Evolutionary conservation across 2,888 invertebrate species (phyloP).

Genomic region (Hedya salicella): DNA sequence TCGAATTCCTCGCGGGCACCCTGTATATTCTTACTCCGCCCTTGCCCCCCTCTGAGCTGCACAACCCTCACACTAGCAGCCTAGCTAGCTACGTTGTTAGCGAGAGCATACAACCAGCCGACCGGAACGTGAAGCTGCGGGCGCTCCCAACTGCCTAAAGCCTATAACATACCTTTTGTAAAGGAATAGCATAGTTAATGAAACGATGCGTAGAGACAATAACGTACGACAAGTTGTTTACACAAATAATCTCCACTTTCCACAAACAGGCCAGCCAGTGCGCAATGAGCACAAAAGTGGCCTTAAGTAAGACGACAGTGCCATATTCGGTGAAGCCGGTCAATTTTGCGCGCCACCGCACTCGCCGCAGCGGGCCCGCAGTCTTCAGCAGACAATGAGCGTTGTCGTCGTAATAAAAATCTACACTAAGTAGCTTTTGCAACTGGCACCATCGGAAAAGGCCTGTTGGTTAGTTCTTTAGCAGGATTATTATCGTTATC

Average conservation of each 20-base stretch:
- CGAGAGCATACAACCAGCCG: slow-evolving; percentile 98
- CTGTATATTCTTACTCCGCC: too few species aligned
- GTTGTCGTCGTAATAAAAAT: too few species aligned
- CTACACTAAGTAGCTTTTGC: too few species aligned
- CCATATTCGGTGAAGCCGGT: slow-evolving; percentile 99
- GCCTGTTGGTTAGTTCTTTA: too few species aligned
- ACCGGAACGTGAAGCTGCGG: slow-evolving; percentile 92
- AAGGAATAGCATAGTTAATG: slow-evolving; percentile 27
- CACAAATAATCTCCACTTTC: slow-evolving; percentile 86
- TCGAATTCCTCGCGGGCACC: too few species aligned
- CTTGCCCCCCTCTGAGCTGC: too few species aligned
- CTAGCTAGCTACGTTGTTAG: slow-evolving; percentile 97
- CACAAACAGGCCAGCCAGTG: slow-evolving; percentile 99
- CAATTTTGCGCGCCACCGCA: slow-evolving; percentile 98
- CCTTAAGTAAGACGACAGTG: slow-evolving; percentile 98
- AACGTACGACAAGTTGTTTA: neutral
- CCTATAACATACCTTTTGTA: slow-evolving; percentile 97
- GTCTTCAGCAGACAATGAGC: slow-evolving; percentile 98
- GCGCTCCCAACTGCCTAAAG: slow-evolving; percentile 95
- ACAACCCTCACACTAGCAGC: too few species aligned
- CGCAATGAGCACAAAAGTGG: slow-evolving; percentile 98
- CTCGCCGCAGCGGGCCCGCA: slow-evolving; percentile 96
- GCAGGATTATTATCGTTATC: too few species aligned
- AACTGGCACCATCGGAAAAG: too few species aligned
- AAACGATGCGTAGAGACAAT: neutral